Base-by-base conservation (phyloP, 2,888 invertebrate genomes). In the Drosophila pullipes region DNA sequence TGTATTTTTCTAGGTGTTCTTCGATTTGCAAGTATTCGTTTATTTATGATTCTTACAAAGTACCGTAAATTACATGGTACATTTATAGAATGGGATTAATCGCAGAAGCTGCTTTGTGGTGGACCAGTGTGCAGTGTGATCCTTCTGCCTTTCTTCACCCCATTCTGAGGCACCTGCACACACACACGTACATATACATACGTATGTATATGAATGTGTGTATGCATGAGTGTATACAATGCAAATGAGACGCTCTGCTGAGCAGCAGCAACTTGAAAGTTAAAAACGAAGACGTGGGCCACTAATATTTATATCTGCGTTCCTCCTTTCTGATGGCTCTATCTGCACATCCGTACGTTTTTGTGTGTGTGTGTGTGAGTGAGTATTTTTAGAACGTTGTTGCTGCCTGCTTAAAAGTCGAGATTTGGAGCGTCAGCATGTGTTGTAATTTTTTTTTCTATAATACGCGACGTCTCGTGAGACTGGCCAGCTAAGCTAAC, bases 231-330 rank as follows among this genome's bases (percentile, higher is more conserved):
- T 22, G 4, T 13, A 47, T 47, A 41, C 70, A 70, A 83, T 85
- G 74, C 76, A 70, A 83, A 83, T 86, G 84, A 78, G 76, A 84
- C 75, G 88, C 76, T 85, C 74, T 74, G 82, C 50, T 76, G 85
- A 67, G 65, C 63, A 61, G 62, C 37, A 57, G 67, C 64, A 59
- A 63, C 76, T 72, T 71, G 60, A 35, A 61, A 72, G 65, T 59
- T 55, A 54, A 74, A 67, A 74, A 64, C 63, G 70, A 60, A 69
- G 78, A 70, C 78, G 74, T 78, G 66, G 72, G 79, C 73, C 50
- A 76, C 68, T 69, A 66, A 77, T 77, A 63, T 72, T 76, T 68
- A 72, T 76, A 76, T 73, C 77, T 73, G 60, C 70, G 53, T 57
- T 57, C 41, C 37, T 30, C 41, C 37, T 35, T 30, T 44, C 41